phyloP scores from a whole-genome alignment of 2,113 vertebrate genomes.

The Pristiophorus japonicus region DNA sequence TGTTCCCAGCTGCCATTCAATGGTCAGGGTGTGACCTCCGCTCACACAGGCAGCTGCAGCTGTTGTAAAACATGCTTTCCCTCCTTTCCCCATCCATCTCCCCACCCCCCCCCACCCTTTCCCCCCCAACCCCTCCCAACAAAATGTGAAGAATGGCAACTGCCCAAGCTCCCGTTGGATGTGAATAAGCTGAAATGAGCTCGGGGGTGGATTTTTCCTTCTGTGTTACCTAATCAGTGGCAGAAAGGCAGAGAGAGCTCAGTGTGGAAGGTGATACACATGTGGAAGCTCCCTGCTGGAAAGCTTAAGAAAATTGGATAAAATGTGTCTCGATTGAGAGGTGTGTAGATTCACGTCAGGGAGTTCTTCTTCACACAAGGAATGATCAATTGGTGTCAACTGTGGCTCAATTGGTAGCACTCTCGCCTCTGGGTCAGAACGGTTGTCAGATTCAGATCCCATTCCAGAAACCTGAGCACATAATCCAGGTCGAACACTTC shows the following conservation, averaged over 20 bases:
- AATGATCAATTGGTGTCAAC: not conserved
- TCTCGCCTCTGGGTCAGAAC: not conserved
- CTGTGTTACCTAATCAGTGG: not conserved
- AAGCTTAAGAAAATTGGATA: not conserved
- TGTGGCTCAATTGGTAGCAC: not conserved
- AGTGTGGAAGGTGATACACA: not conserved
- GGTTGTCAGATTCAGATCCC: not conserved
- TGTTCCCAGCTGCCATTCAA: not conserved
- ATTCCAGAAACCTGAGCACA: not conserved
- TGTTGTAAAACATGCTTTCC: not conserved
- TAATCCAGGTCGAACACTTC: not conserved
- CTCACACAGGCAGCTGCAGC: not conserved
- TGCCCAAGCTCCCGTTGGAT: not conserved
- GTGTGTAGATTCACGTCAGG: not conserved
- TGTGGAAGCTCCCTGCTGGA: not conserved
- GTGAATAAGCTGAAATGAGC: not conserved
- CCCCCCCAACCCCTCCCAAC: too few relatives aligned
- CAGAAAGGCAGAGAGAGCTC: not conserved
- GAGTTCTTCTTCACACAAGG: not conserved
- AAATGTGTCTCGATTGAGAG: not conserved
- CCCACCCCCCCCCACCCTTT: too few relatives aligned
- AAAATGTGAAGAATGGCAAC: not conserved
- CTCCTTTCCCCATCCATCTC: not conserved
- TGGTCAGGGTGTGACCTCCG: not conserved
- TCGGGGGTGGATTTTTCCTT: not conserved